Evolutionary conservation across 2,888 invertebrate genomes (phyloP), one percentile per base, ranked within the genome.

Genomic region (Crocallis elinguaria): DNA sequence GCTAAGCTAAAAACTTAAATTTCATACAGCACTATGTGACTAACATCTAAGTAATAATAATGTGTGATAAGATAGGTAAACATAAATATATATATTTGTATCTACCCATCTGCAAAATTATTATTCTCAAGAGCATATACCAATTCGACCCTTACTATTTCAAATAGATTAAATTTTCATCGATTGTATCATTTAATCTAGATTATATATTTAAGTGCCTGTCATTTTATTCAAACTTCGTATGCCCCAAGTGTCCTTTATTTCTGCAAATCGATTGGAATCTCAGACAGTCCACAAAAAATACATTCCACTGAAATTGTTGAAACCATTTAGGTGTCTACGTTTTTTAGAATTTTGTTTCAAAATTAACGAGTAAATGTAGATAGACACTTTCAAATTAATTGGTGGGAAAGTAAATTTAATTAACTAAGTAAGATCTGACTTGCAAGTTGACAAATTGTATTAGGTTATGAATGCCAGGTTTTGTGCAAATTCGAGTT

Each of bases 371-470:
- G 45, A 29, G 17, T 23, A 23, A 21, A 16, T 21, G 19, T 19
- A 36, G 13, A 29, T 21, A 21, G 35, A 49, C 29, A 11, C 11
- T 25, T 30, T 41, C 29, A n/a, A 39, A 49, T 42, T 19, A 41
- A 41, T 13, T 21, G 21, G 29, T 21, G 27, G 29, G 11, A 36
- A 42, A 29, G 13, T 50, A 53, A 55, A 58, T 57, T 66, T 50
- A 67, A 59, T 62, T 57, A 56, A 29, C 17, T 42, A 41, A 61
- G 48, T 54, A 53, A 52, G 41, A 37, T 57, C 59, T 62, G 42
- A 66, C 62, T 64, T 66, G 67, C 63, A 58, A 49, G 53, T 60
- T 52, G 11, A 39, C 38, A 35, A 49, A 56, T 54, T 53, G 38
- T 61, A 43, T 56, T 61, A 56, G 54, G 60, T 59, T 23, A 13